These are phyloP conservation scores for Basileuterus tristriatus DNA, from an alignment of 2,797 vertebrate genomes.

Conservation along the genomic window DNA sequence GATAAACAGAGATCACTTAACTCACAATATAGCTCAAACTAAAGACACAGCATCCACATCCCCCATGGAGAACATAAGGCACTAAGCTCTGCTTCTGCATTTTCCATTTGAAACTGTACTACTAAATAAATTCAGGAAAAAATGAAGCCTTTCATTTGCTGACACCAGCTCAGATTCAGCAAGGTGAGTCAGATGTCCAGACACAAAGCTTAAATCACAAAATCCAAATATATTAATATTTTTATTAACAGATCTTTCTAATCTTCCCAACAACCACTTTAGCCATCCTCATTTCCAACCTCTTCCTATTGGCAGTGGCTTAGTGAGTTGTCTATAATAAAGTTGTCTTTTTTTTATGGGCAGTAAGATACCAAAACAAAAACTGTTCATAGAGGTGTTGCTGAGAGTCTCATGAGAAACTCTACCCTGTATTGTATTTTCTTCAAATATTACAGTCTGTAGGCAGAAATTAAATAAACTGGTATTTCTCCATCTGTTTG, in stretches of 20 bases:
- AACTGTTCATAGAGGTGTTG: not conserved
- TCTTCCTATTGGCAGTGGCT: not conserved
- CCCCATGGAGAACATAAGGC: not conserved
- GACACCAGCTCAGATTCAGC: not conserved
- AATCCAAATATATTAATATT: not conserved
- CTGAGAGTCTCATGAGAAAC: not conserved
- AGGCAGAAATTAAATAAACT: not conserved
- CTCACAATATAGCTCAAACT: not conserved
- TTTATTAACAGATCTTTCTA: not conserved
- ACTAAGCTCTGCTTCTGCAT: not conserved
- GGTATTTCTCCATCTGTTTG: not conserved
- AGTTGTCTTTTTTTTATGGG: not conserved
- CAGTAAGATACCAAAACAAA: not conserved
- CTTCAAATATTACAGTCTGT: not conserved
- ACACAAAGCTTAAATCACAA: constrained; percentile 37
- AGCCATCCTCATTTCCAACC: constrained; percentile 2
- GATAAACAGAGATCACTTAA: constrained; percentile 42
- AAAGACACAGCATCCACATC: not conserved
- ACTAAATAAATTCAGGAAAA: constrained; percentile 41
- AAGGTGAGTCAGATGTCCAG: not conserved
- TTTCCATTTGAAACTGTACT: constrained; percentile 12
- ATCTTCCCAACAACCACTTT: constrained; percentile 51
- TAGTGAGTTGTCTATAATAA: not conserved
- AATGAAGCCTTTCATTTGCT: constrained; percentile 15
- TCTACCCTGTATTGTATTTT: not conserved